Evolutionary conservation across 2,888 invertebrate genomes (phyloP), one percentile per base, ranked within the genome.

Genomic region (Perizoma flavofasciatum): DNA sequence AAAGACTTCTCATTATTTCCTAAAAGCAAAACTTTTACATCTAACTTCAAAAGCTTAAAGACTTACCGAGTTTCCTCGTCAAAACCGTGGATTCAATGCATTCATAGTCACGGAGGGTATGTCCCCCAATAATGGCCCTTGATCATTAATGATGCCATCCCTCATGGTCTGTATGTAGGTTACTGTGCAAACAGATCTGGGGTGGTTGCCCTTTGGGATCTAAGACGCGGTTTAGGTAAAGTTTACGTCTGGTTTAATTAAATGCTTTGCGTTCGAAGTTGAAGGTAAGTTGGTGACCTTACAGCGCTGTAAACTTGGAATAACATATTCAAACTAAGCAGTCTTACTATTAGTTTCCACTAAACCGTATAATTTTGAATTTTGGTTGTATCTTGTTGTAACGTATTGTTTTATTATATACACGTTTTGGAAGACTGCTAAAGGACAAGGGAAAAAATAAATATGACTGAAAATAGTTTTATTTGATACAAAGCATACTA

Each of bases 101-200:
- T 90, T 89, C 89, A 81, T 63, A 86, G 89, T 82, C 89, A 91
- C 89, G 89, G 67, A 90, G 90, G 86, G 88, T 81, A 72, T 71
- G 82, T 82, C 88, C 83, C 62, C 81, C 76, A 85, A 86, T 83
- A 83, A 82, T 85, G 83, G 81, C 85, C 85, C 89, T 82, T 77
- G 82, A 85, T 88, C 90, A 86, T 89, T 90, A 90, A 89, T 88
- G 91, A 88, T 86, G 81, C 83, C 82, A 84, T 89, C 91, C 89
- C 90, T 89, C 83, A 85, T 84, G 78, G 79, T 79, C 76, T 75
- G 83, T 83, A 91, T 90, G 89, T 91, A 89, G 91, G 91, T 92
- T 91, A 92, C 91, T 91, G 89, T 90, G 91, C 81, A 92, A 92
- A 92, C 89, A 91, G 82, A 67, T 64, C 73, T 68, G 79, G 87